Conservation (phyloP, 2,113 vertebrate genomes). For the Brachirus orientalis region DNA sequence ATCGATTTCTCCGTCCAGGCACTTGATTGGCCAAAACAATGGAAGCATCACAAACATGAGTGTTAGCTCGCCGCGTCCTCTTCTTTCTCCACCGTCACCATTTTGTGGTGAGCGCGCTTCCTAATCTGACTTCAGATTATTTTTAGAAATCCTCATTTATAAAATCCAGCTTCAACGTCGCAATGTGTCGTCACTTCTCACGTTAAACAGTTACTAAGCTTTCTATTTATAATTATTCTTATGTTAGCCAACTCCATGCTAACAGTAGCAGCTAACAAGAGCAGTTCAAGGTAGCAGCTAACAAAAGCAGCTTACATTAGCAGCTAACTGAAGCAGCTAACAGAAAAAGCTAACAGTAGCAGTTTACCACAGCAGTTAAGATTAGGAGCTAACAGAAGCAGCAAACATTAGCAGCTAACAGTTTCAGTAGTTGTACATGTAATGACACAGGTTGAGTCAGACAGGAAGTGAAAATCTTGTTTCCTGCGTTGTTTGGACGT, state of each 20-base stretch:
- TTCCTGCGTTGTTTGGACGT: background rate
- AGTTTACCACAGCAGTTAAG: background rate
- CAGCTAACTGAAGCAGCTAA: background rate
- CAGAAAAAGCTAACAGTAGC: background rate
- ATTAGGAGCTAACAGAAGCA: background rate
- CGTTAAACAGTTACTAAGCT: background rate
- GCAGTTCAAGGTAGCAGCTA: too few species aligned
- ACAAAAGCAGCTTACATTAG: too few species aligned
- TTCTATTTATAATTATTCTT: background rate
- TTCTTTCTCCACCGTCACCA: too few species aligned
- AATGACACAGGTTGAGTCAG: background rate
- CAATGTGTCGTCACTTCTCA: too few species aligned
- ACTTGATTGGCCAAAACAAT: conserved; percentile 26
- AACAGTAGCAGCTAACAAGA: too few species aligned
- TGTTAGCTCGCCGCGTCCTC: too few species aligned
- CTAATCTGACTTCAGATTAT: too few species aligned
- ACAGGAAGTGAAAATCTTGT: background rate
- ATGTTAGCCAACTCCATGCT: background rate
- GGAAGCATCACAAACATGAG: conserved; percentile 17
- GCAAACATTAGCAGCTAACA: background rate
- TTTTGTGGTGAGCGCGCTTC: too few species aligned
- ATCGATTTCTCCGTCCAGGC: conserved; percentile 31
- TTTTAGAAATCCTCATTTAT: too few species aligned
- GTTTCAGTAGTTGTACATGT: background rate
- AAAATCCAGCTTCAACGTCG: too few species aligned